phyloP scores from a whole-genome alignment of 30 jellyfish, hydroid and myxozoan genomes.

The Clytia hemisphaerica region DNA sequence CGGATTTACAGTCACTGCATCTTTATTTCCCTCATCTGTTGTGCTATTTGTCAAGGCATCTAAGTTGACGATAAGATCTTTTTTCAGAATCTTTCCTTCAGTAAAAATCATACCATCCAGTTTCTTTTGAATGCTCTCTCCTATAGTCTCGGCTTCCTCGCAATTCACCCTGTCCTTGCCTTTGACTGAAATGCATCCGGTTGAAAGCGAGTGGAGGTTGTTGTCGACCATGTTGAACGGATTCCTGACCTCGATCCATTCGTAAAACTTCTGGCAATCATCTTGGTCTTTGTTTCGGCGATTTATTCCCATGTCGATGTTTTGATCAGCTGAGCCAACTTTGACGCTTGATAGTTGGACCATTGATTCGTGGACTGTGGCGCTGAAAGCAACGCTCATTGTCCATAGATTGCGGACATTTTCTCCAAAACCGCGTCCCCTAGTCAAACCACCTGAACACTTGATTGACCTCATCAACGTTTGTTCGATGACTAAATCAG shows the following conservation, averaged over 20 bases:
- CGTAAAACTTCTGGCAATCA: not conserved
- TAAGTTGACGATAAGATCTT: constrained; percentile 8
- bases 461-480: constrained; percentile 3
- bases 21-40: constrained; percentile 12
- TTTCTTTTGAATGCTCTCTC: not conserved
- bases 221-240: not conserved
- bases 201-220: not conserved
- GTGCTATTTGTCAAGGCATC: too few relatives aligned
- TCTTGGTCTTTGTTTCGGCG: not conserved
- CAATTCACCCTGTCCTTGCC: not conserved
- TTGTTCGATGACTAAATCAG: constrained; percentile 10
- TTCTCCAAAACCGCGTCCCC: constrained; percentile 7
- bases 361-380: constrained; percentile 37
- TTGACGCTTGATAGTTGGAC: constrained; percentile 4
- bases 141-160: constrained; percentile 2
- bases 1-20: constrained; percentile 15
- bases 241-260: not conserved
- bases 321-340: constrained; percentile 7
- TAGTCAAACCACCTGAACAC: not conserved
- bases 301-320: not conserved
- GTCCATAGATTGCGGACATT: constrained; percentile 11
- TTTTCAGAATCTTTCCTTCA: constrained; percentile 18
- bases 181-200: not conserved
- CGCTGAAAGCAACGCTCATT: not conserved
- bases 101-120: not conserved